These are phyloP conservation scores for Heterodera carotae DNA, from an alignment of 1,140 invertebrate species.

Conservation along the genomic window DNA sequence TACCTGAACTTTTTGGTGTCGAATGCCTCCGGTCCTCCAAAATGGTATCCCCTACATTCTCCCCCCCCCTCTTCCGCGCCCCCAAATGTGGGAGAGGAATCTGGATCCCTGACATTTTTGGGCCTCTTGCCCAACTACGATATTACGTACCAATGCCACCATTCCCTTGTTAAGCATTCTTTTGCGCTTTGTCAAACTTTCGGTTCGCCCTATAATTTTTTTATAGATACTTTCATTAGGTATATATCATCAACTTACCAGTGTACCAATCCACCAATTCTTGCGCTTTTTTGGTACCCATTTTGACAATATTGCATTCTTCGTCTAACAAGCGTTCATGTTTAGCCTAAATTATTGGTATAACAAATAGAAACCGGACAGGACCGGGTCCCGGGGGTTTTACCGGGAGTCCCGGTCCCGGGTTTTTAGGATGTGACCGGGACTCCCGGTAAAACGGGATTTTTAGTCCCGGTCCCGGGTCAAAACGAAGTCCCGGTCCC, in stretches of 20 bases:
- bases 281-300: constrained; percentile 42
- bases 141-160: constrained; percentile 58
- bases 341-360: constrained; percentile 40
- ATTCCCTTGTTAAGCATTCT: constrained; percentile 55
- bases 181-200: constrained; percentile 53
- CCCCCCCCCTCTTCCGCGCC: too few relatives aligned
- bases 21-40: too few relatives aligned
- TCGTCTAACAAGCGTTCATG: constrained; percentile 54
- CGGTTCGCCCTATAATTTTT: constrained; percentile 31
- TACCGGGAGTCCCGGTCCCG: too few relatives aligned
- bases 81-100: too few relatives aligned
- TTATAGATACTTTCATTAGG: background rate
- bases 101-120: constrained; percentile 7
- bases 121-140: too few relatives aligned
- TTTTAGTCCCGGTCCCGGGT: too few relatives aligned
- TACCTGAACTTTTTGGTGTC: too few relatives aligned
- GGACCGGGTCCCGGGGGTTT: too few relatives aligned
- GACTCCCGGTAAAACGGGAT: too few relatives aligned
- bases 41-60: too few relatives aligned
- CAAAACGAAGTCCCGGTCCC: too few relatives aligned
- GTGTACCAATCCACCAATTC: constrained; percentile 47
- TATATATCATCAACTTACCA: background rate
- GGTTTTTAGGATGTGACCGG: too few relatives aligned
- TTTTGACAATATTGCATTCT: constrained; percentile 42
- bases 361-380: background rate